Base-by-base conservation (phyloP, 2,888 invertebrate genomes). In the Brachypterus glaber region DNA sequence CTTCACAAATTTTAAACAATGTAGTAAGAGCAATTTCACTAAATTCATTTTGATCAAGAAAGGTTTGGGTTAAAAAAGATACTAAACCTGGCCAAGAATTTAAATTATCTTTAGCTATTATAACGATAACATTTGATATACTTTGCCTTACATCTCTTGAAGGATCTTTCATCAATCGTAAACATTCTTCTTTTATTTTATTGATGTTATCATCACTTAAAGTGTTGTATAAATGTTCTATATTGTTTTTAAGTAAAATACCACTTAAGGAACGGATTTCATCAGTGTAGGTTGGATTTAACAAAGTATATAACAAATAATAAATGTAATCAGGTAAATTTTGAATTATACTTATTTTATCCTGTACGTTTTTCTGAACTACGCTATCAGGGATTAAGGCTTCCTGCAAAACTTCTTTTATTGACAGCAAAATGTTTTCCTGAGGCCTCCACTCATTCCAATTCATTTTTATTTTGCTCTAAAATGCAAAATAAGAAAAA, bases 241-340 rank as follows among this genome's bases (percentile, higher is more conserved):
- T 87, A 69, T 97, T 97, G 68, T 98, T 99, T 67, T 98, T 98
- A 54, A 98, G 72, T 55, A 99, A 90, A 46, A 99, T 74, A 47
- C 96, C 97, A 70, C 93, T 92, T 33, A 98, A 69, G 16, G 96
- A 95, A 55, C 98, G 79, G 40, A 93, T 92, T 40, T 96, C 88
- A 63, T 95, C 96, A 71, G 95, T 90, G 77, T 93, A 93, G 57
- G 82, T 82, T 47, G 91, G 72, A 72, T 93, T 90, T 42, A 92
- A 91, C 57, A 98, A 74, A 52, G 98, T 92, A 70, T 89, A 96
- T 60, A 97, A 89, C 55, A 98, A 77, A 69, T 98, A 98, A 66
- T 95, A 96, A 66, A 95, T 93, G 69, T 98, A 98, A 65, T 97
- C 93, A 51, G 96, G 90, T 71, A 89, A 92, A 64, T 86, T 89